Evolutionary conservation across 1,140 invertebrate species (phyloP), one percentile per base, ranked within the genome.

Genomic region (Oncopeltus fasciatus): DNA sequence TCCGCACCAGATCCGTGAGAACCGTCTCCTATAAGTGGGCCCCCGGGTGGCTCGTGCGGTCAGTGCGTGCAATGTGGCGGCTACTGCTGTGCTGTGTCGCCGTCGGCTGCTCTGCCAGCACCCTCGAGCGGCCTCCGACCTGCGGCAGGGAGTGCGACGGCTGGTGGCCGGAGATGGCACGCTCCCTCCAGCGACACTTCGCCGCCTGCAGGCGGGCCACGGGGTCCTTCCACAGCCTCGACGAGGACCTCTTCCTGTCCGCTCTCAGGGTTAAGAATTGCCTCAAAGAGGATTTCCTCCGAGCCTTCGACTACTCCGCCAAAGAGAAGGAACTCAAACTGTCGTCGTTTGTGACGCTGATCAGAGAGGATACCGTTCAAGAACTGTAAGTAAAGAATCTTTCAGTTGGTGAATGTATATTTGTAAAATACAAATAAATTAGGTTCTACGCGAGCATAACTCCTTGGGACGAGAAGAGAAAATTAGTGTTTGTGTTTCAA

Each of bases 1-100:
- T 27, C 20, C 49, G 49, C 49, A 53, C 49, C 49, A 53, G 49
- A 53, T 53, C 49, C 49, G 49, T 53, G 49, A 14, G 49, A 53
- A 53, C 16, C 49, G 18, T 53, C 14, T 2, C 12, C 14, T 9
- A 53, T 53, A 53, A 24, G 26, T 24, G 31, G 31, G 14, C 5
- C 5, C 5, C 14, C 31, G 31, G 14, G 31, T 5, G 5, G 14
- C 5, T 5, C 31, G 31, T 8, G 31, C 14, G 31, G 14, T 8
- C 31, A 38, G 31, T 38, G 31, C 31, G 31, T 24, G 49, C 12
- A 12, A 53, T 53, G 49, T 24, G 18, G 24, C 3, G 20, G 2
- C 12, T 53, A 2, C 2, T 21, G 2, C 21, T 53, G 21, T 24
- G 21, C 20, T 4, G 5, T 1, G 1, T 53, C 12, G 2, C 49